Evolutionary conservation across 2,888 invertebrate genomes (phyloP).

Genomic region (Julus scandinavius): DNA sequence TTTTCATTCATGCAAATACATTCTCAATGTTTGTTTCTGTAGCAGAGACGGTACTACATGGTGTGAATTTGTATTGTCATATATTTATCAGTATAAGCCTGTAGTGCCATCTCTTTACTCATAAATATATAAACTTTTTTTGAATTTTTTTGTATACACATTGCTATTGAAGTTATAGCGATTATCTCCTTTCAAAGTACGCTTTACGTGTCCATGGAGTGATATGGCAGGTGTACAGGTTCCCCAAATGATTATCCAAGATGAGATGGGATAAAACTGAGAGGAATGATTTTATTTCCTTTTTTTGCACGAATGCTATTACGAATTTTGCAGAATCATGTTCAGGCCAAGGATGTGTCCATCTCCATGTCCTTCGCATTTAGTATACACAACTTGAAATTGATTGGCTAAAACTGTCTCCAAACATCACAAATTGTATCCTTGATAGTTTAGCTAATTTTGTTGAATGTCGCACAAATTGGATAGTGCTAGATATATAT

Average conservation of each 20-base stretch:
- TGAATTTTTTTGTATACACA: background rate
- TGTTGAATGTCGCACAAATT: background rate
- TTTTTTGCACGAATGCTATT: background rate
- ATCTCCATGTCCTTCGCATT: background rate
- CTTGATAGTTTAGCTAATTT: background rate
- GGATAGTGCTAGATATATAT: background rate
- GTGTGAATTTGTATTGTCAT: no score
- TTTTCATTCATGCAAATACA: no score
- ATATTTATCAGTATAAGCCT: no score
- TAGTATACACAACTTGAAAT: background rate
- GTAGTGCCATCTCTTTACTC: no score
- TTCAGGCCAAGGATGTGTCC: background rate
- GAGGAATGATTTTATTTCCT: background rate
- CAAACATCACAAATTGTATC: background rate
- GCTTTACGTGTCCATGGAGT: background rate
- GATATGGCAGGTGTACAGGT: background rate
- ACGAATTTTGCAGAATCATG: background rate
- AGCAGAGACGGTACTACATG: no score
- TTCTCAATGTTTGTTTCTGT: no score
- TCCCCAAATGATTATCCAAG: conserved; percentile 3
- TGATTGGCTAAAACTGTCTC: background rate
- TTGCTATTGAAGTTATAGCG: background rate
- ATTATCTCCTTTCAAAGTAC: background rate
- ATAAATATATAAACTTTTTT: background rate
- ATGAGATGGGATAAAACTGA: background rate